Percentiles rank a stretch among this genome's conserved stretches.
phyloP scores from a whole-genome alignment of 2,113 vertebrate genomes.

The Solea solea region DNA sequence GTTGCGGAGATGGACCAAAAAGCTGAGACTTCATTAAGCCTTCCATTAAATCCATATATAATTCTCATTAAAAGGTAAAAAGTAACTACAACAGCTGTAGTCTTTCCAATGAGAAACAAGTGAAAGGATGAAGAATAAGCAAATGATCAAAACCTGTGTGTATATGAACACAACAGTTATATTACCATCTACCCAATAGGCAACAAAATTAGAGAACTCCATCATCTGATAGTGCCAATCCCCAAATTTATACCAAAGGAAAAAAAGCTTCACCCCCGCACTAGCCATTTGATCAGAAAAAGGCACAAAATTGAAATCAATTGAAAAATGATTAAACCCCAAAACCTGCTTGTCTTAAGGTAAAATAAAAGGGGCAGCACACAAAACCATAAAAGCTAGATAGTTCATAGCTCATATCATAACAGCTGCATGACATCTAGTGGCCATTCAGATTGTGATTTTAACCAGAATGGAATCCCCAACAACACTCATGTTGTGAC shows the following conservation, averaged over 20 bases:
- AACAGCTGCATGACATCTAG: background rate
- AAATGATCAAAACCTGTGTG: too few relatives aligned
- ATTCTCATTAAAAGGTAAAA: too few relatives aligned
- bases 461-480: background rate
- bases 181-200: too few relatives aligned
- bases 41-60: too few relatives aligned
- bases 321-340: background rate
- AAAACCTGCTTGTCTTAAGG: slow-evolving; percentile 1
- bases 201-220: background rate
- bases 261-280: background rate
- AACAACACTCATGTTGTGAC: background rate
- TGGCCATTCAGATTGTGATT: background rate
- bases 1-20: too few relatives aligned
- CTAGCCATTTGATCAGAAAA: background rate
- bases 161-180: too few relatives aligned
- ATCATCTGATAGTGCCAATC: slow-evolving; percentile 4
- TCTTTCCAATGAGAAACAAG: too few relatives aligned
- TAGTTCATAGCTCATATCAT: background rate
- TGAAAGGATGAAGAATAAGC: too few relatives aligned
- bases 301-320: slow-evolving; percentile 11
- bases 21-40: too few relatives aligned
- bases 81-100: too few relatives aligned
- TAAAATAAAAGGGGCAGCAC: slow-evolving; percentile 37
- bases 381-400: slow-evolving; percentile 33
- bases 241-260: background rate